phyloP scores from a whole-genome alignment of 2,113 vertebrate species.

The Trichomycterus rosablanca region DNA sequence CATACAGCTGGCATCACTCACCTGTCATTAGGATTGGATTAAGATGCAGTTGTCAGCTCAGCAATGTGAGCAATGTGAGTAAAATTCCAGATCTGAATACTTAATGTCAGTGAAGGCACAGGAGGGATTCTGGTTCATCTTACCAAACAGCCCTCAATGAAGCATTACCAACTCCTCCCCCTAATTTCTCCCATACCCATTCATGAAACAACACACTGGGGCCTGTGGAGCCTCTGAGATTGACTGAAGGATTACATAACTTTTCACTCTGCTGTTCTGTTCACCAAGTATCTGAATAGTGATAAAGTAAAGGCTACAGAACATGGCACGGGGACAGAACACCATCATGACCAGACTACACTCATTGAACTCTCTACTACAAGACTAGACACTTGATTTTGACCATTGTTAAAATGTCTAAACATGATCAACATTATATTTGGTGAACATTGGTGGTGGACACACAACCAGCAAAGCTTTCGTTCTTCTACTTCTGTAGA shows the following conservation, averaged over 20 bases:
- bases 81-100: constrained; percentile 48
- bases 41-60: constrained; percentile 30
- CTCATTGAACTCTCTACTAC: too few relatives aligned
- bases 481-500: too few relatives aligned
- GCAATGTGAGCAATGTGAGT: constrained; percentile 40
- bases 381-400: background rate
- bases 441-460: too few relatives aligned
- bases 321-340: constrained; percentile 37
- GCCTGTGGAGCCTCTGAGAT: constrained; percentile 57
- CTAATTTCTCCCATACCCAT: constrained; percentile 50
- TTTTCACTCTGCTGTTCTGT: constrained; percentile 59
- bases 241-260: constrained; percentile 66
- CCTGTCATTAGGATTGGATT: constrained; percentile 54
- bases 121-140: constrained; percentile 47
- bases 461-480: too few relatives aligned
- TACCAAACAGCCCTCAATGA: constrained; percentile 49
- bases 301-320: constrained; percentile 27
- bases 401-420: background rate
- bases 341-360: constrained; percentile 36
- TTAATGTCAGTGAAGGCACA: constrained; percentile 48
- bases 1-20: constrained; percentile 45
- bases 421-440: too few relatives aligned
- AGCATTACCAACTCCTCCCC: constrained; percentile 44
- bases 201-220: constrained; percentile 60
- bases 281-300: constrained; percentile 49